Conservation (phyloP, 2,888 invertebrate species). For the Schizotus pectinicornis region DNA sequence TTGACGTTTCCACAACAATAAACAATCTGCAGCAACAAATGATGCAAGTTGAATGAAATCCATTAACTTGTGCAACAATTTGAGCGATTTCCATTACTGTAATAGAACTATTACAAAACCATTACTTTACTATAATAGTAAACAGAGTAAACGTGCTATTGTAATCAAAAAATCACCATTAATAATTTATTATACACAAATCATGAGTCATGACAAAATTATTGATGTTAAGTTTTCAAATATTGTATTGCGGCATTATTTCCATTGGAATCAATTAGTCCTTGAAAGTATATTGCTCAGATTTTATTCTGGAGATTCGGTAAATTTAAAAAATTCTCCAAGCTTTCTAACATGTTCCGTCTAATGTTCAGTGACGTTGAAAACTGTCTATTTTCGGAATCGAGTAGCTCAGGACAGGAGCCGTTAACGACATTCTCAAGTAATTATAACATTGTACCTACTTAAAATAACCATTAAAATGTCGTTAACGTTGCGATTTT, state of each 20-base stretch:
- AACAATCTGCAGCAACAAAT: neutral
- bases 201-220: too few species aligned
- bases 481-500: too few species aligned
- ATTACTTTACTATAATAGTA: slow-evolving; percentile 9
- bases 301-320: too few species aligned
- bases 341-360: too few species aligned
- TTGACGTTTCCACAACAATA: too few species aligned
- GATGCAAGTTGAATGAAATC: slow-evolving; percentile 11
- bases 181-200: too few species aligned
- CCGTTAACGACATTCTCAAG: slow-evolving; percentile 17
- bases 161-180: slow-evolving; percentile 19
- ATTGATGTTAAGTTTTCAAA: too few species aligned
- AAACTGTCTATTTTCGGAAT: slow-evolving; percentile 15
- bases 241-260: too few species aligned
- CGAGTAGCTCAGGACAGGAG: slow-evolving; percentile 12
- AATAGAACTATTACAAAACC: slow-evolving; percentile 13
- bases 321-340: too few species aligned
- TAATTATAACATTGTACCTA: slow-evolving; percentile 6
- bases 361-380: too few species aligned
- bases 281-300: too few species aligned
- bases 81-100: slow-evolving; percentile 15
- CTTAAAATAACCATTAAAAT: neutral
- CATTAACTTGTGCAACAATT: slow-evolving; percentile 11
- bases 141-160: neutral
- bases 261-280: too few species aligned